A percentile compares a stretch with the other conserved stretches of the same genome.
Conservation (phyloP, 2,113 vertebrate species). For the Danio rerio region GRCz12tu NC_133196.1:33881501-33882000, state of each 20-base stretch:
- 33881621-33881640: conserved; percentile 54
- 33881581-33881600: background rate
- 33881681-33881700: background rate
- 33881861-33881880: background rate
- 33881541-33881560: background rate
- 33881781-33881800: background rate
- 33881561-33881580: background rate
- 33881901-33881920: background rate
- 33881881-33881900: too few species aligned
- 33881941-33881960: background rate
- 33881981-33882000: background rate
- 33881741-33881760: background rate
- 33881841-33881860: background rate
- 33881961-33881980: background rate
- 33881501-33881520: too few species aligned
- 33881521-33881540: background rate
- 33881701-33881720: background rate
- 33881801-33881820: background rate
- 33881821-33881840: background rate
- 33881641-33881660: conserved; percentile 18
- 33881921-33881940: background rate
- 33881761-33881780: background rate
- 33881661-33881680: conserved; percentile 61
- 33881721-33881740: background rate
- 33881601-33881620: background rate